Conservation (phyloP, 2,113 vertebrate genomes). For the Prolemur simus region DNA sequence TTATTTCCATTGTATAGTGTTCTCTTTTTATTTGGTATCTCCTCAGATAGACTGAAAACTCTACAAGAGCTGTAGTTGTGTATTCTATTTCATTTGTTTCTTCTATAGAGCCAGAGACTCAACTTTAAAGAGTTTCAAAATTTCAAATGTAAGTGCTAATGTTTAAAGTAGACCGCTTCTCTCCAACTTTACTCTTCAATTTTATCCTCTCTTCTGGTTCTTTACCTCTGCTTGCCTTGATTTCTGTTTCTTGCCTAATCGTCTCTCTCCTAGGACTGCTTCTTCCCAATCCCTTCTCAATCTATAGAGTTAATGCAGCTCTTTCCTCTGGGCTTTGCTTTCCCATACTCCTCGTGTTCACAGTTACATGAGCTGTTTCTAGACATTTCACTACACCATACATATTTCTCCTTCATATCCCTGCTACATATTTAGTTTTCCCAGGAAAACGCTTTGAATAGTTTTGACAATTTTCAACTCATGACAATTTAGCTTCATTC, state of each 20-base stretch:
- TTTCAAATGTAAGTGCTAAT: not conserved
- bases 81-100: not conserved
- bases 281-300: not conserved
- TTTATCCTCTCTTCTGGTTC: not conserved
- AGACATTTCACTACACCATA: not conserved
- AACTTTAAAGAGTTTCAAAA: not conserved
- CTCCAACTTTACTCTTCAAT: not conserved
- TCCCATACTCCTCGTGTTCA: not conserved
- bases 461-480: not conserved
- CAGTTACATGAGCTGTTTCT: not conserved
- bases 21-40: not conserved
- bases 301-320: not conserved
- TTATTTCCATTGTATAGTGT: not conserved
- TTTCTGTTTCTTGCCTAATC: not conserved
- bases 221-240: not conserved
- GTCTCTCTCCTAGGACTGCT: not conserved
- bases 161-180: not conserved
- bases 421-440: not conserved
- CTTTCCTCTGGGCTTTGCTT: not conserved
- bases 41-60: not conserved
- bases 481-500: not conserved
- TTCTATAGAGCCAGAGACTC: not conserved
- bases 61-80: not conserved
- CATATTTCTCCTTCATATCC: not conserved
- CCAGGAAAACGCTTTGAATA: not conserved